phyloP scores from a whole-genome alignment of 2,888 invertebrate genomes.

The Clitarchus hookeri region DNA sequence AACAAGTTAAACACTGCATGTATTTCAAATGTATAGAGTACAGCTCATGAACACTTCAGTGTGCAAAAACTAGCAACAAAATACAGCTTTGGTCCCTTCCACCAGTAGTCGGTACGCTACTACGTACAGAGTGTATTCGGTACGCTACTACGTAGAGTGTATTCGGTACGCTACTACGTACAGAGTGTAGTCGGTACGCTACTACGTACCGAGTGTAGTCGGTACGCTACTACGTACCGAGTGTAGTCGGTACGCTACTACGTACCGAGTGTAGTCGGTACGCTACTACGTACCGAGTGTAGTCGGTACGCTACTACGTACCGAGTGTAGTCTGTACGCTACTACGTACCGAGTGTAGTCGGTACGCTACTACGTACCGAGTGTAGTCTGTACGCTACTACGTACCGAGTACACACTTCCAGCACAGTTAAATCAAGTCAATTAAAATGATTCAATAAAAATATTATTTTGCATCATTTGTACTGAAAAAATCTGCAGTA shows the following conservation, averaged over 20 bases:
- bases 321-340: not conserved
- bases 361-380: not conserved
- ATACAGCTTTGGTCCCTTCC: not conserved
- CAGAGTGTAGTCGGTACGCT: not conserved
- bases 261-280: not conserved
- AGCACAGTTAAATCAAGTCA: not conserved
- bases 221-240: not conserved
- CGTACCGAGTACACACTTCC: not conserved
- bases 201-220: not conserved
- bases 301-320: not conserved
- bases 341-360: not conserved
- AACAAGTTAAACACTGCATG: too few relatives aligned
- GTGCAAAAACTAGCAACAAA: not conserved
- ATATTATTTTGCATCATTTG: not conserved
- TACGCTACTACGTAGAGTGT: not conserved
- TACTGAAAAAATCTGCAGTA: not conserved
- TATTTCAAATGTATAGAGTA: not conserved
- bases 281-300: not conserved
- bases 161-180: not conserved
- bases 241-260: not conserved
- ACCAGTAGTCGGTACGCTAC: not conserved
- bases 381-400: not conserved
- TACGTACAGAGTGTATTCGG: not conserved
- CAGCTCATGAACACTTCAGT: not conserved
- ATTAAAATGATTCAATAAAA: not conserved